These are phyloP conservation scores for Troides helena DNA, from an alignment of 2,888 invertebrate species.

Conservation along the genomic window DNA sequence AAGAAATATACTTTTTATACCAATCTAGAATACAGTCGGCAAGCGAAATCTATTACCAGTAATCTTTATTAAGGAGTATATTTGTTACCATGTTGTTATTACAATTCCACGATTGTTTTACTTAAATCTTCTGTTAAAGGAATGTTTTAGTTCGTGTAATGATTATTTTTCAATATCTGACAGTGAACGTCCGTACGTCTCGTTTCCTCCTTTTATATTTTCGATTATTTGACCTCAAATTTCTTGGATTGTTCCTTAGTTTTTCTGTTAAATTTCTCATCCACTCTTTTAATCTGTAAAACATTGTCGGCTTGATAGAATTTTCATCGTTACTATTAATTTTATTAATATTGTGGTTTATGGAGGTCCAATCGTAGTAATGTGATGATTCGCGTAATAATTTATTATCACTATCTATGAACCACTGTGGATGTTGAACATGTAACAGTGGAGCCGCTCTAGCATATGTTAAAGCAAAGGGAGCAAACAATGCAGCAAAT, in stretches of 20 bases:
- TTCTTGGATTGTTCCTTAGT: slow-evolving; percentile 40
- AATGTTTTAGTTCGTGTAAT: not conserved
- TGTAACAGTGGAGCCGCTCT: slow-evolving; percentile 60
- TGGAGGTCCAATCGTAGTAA: slow-evolving; percentile 46
- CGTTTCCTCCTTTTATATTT: slow-evolving; percentile 61
- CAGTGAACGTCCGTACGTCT: slow-evolving; percentile 51
- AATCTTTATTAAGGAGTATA: too few relatives aligned
- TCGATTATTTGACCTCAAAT: slow-evolving; percentile 37
- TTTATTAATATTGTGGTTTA: slow-evolving; percentile 42
- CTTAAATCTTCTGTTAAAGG: not conserved
- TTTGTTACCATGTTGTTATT: too few relatives aligned
- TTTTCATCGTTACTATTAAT: slow-evolving; percentile 36
- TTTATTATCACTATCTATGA: slow-evolving; percentile 79
- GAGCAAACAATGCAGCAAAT: slow-evolving; percentile 81
- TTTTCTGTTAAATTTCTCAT: slow-evolving; percentile 47
- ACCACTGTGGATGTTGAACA: slow-evolving; percentile 68
- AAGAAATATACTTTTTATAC: too few relatives aligned
- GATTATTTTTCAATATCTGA: slow-evolving; percentile 45
- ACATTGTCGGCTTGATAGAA: slow-evolving; percentile 43
- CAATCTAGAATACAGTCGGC: too few relatives aligned
- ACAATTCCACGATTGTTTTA: too few relatives aligned
- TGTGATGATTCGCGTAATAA: slow-evolving; percentile 74
- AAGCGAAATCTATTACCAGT: too few relatives aligned
- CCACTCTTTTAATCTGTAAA: slow-evolving; percentile 53
- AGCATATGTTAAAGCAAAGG: slow-evolving; percentile 81